A percentile compares a stretch with the other conserved stretches of the same genome.
Evolutionary conservation across 1,140 invertebrate species (phyloP).

Genomic region (Apis cerana): DNA sequence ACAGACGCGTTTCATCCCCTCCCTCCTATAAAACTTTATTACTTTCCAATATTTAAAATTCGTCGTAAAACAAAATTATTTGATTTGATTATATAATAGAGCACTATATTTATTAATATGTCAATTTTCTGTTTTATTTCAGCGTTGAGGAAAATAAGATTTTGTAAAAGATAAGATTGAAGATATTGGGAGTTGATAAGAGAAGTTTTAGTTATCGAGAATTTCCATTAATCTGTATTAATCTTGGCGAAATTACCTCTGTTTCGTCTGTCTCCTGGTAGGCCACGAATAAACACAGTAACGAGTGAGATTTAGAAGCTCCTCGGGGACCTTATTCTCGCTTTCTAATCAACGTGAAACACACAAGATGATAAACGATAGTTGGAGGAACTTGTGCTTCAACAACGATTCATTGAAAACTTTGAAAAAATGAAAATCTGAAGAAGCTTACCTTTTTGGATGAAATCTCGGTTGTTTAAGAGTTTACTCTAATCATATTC

Average conservation of each 20-base stretch:
- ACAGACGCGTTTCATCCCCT: neutral
- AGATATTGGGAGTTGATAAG: slow-evolving; percentile 36
- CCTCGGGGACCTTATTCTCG: slow-evolving; percentile 28
- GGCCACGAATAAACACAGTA: slow-evolving; percentile 51
- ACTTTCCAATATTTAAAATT: no score
- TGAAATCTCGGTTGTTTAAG: no score
- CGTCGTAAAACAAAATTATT: no score
- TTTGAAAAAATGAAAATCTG: neutral
- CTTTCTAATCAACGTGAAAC: slow-evolving; percentile 50
- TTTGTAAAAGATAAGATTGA: neutral
- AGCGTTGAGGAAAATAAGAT: no score
- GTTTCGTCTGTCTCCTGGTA: slow-evolving; percentile 23
- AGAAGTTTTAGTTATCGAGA: slow-evolving; percentile 41
- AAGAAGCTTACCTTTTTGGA: neutral
- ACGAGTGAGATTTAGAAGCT: slow-evolving; percentile 61
- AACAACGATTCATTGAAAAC: neutral
- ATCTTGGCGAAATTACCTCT: slow-evolving; percentile 8
- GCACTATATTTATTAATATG: no score
- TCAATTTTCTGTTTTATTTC: no score
- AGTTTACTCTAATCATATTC: no score
- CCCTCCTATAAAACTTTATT: neutral
- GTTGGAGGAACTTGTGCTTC: slow-evolving; percentile 7
- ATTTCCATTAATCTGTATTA: slow-evolving; percentile 64
- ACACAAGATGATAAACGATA: slow-evolving; percentile 51
- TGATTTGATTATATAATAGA: no score